A percentile compares a stretch with the other conserved stretches of the same genome.
These are phyloP conservation scores for Acrossocheilus fasciatus DNA, from an alignment of 2,797 vertebrate genomes.

Conservation along the genomic window DNA sequence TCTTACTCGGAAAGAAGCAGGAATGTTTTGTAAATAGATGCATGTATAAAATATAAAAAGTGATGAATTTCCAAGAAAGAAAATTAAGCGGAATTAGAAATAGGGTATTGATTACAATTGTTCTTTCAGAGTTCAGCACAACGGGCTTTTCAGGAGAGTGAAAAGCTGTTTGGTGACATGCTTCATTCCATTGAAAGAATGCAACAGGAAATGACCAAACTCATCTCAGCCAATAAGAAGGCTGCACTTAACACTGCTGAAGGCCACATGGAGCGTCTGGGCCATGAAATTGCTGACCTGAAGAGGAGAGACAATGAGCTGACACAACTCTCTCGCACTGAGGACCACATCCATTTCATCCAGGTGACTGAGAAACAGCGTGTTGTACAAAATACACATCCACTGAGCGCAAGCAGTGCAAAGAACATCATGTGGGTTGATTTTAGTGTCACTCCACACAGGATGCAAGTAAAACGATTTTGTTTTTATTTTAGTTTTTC, in stretches of 20 bases:
- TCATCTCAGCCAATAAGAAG: slow-evolving; percentile 82
- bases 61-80: slow-evolving; percentile 8
- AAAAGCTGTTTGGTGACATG: slow-evolving; percentile 84
- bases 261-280: slow-evolving; percentile 81
- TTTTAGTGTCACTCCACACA: slow-evolving; percentile 11
- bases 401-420: background rate
- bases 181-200: slow-evolving; percentile 83
- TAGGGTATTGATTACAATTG: slow-evolving; percentile 34
- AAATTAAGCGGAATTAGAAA: background rate
- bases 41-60: background rate
- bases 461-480: background rate
- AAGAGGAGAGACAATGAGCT: slow-evolving; percentile 82
- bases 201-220: slow-evolving; percentile 84
- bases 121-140: slow-evolving; percentile 78
- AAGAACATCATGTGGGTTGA: background rate
- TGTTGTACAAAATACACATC: background rate
- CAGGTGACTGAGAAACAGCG: slow-evolving; percentile 70
- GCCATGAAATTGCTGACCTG: slow-evolving; percentile 80
- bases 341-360: slow-evolving; percentile 88
- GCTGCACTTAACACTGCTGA: slow-evolving; percentile 80
- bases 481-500: background rate
- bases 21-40: slow-evolving; percentile 7
- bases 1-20: background rate
- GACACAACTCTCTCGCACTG: slow-evolving; percentile 81
- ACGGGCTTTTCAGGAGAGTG: slow-evolving; percentile 80